Base-by-base conservation (phyloP, 2,113 vertebrate genomes). In the Podarcis muralis region DNA sequence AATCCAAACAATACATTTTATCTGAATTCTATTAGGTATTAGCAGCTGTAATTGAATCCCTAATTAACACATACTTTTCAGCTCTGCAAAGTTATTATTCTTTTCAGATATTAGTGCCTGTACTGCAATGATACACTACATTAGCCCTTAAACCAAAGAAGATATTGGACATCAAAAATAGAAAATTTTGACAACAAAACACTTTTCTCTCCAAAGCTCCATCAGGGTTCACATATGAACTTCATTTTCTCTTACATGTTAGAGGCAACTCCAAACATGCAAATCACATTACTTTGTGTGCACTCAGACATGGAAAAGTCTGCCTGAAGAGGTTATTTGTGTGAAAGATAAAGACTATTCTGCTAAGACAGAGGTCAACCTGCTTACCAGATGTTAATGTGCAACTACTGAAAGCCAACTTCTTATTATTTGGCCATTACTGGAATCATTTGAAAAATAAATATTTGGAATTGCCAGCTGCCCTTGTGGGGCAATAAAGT, bases 11-110 rank as follows among this genome's bases (percentile, higher is more conserved):
- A 7, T n/a, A 53, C 16, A 32, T 53, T 32, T 4, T 59, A 25
- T 1, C 71, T 2, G 5, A 43, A 90, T 74, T 82, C 37, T 48
- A 8, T 27, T 53, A n/a, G 48, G 40, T 27, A 75, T 75, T 43
- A 78, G 40, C 76, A 78, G 3, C 4, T 18, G 69, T 68, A 88
- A 65, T 35, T 5, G 85, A 85, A 43, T 27, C 16, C 11, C 68
- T 83, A 86, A 74, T 9, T 48, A 83, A 78, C 6, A 83, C n/a
- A 83, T 66, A 81, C 65, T 59, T 77, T 84, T 23, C 89, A 87
- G 3, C 43, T 76, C 12, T 4, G 37, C 6, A n/a, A 85, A 76
- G 59, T 62, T 62, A 62, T 5, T 62, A 62, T 62, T 62, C 13
- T 62, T 65, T 89, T 69, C 86, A 90, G 59, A 53, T 68, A 75